Evolutionary conservation across 2,113 vertebrate species (phyloP).

Genomic region (Sylvilagus bachmani): DNA sequence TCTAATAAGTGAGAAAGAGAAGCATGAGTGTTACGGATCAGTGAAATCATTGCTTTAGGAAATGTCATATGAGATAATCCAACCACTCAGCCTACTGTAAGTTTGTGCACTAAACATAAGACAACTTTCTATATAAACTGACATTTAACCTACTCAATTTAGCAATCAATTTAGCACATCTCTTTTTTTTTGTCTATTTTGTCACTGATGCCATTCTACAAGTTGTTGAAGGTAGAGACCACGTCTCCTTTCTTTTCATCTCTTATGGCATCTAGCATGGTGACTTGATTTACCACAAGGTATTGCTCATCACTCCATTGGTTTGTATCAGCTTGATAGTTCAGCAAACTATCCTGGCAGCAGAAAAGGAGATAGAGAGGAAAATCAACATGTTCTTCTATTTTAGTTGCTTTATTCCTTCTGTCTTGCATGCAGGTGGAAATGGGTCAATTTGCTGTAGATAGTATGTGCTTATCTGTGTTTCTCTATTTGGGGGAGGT

Average conservation of each 20-base stretch:
- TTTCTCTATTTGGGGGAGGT: not conserved
- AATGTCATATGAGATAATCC: not conserved
- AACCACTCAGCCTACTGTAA: not conserved
- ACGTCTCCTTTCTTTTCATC: not conserved
- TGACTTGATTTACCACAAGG: slow-evolving; percentile 6
- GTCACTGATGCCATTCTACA: not conserved
- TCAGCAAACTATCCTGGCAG: slow-evolving; percentile 1
- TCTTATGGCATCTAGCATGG: not conserved
- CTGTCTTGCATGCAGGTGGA: not conserved
- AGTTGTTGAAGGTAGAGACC: not conserved
- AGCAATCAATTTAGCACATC: not conserved
- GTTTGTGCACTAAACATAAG: not conserved
- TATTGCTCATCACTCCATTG: not conserved
- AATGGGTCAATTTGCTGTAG: not conserved
- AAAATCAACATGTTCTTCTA: not conserved
- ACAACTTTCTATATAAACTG: not conserved
- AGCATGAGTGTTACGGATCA: not conserved
- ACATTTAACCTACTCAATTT: not conserved
- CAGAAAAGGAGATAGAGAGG: not conserved
- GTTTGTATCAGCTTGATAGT: not conserved
- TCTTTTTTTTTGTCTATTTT: slow-evolving; percentile 13
- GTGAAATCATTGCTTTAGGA: slow-evolving; percentile 41
- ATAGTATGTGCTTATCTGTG: not conserved
- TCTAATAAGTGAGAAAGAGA: slow-evolving; percentile 31
- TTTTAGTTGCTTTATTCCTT: slow-evolving; percentile 29